phyloP scores from a whole-genome alignment of 2,113 vertebrate genomes.

The Oophaga pumilio region DNA sequence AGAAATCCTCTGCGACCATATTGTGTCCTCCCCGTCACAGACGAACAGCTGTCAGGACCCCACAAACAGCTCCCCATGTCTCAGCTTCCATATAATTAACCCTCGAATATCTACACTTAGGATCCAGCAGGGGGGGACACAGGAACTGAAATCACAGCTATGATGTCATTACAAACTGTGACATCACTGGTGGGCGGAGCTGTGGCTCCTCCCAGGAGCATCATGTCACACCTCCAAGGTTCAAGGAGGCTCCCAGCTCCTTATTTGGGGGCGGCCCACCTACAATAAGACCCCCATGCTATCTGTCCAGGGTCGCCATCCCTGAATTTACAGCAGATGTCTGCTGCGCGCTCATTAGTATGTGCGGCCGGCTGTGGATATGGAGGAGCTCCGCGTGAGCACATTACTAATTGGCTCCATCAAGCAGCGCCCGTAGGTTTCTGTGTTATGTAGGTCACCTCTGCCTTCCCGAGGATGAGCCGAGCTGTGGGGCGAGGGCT shows the following conservation, averaged over 20 bases:
- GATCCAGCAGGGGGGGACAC: too few species aligned
- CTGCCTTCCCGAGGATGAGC: slow-evolving; percentile 12
- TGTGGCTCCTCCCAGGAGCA: too few species aligned
- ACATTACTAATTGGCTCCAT: slow-evolving; percentile 36
- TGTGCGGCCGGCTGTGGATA: neutral
- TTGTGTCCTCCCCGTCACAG: too few species aligned
- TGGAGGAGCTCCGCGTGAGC: neutral
- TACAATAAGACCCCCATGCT: too few species aligned
- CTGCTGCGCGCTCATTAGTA: neutral
- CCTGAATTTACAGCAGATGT: neutral
- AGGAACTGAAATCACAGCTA: too few species aligned
- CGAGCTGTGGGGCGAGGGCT: neutral
- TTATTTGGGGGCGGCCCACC: too few species aligned
- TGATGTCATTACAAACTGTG: too few species aligned
- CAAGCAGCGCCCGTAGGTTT: slow-evolving; percentile 29
- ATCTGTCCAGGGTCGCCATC: neutral
- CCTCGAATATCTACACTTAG: too few species aligned
- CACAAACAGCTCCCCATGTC: neutral
- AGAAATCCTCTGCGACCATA: neutral
- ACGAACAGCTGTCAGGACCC: neutral
- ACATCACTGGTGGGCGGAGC: too few species aligned
- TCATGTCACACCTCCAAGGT: too few species aligned
- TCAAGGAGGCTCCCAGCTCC: too few species aligned
- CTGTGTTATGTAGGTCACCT: slow-evolving; percentile 49
- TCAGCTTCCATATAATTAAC: neutral